Conservation (phyloP, 1,140 invertebrate species). For the Diabrotica undecimpunctata region DNA sequence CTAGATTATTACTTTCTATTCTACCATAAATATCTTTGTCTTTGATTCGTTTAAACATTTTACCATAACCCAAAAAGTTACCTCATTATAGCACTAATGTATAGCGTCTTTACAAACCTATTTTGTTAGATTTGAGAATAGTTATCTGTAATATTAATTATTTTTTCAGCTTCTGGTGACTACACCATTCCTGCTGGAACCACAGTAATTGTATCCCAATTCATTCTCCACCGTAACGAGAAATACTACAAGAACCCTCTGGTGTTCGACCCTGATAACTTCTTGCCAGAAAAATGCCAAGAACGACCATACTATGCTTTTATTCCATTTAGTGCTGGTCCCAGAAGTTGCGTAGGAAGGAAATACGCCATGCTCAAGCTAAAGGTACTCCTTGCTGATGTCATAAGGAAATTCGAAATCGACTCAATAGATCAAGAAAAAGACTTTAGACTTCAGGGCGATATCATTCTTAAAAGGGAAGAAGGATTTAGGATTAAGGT, state of each 20-base stretch:
- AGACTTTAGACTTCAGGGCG: conserved; percentile 70
- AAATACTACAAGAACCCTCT: conserved; percentile 79
- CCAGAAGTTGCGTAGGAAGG: conserved; percentile 74
- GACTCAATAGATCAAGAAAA: conserved; percentile 62
- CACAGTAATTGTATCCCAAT: conserved; percentile 59
- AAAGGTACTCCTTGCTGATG: conserved; percentile 73
- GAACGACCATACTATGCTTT: conserved; percentile 79
- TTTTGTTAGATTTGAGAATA: no score
- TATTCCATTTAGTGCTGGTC: conserved; percentile 85
- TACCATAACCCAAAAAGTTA: no score
- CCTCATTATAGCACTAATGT: no score
- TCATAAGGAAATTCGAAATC: conserved; percentile 78
- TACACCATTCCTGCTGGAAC: conserved; percentile 59
- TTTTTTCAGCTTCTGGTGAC: conserved; percentile 46
- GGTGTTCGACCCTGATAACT: conserved; percentile 85
- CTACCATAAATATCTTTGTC: no score
- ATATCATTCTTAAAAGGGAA: conserved; percentile 76
- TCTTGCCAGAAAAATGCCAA: conserved; percentile 74
- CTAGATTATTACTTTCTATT: no score
- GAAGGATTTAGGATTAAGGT: conserved; percentile 72
- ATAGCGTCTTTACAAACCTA: no score
- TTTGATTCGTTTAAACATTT: no score
- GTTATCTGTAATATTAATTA: not conserved
- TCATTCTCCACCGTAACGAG: conserved; percentile 69
- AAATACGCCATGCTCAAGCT: conserved; percentile 76